A percentile compares a stretch with the other conserved stretches of the same genome.
Evolutionary conservation across 2,113 vertebrate genomes (phyloP).

Genomic region (Cololabis saira): DNA sequence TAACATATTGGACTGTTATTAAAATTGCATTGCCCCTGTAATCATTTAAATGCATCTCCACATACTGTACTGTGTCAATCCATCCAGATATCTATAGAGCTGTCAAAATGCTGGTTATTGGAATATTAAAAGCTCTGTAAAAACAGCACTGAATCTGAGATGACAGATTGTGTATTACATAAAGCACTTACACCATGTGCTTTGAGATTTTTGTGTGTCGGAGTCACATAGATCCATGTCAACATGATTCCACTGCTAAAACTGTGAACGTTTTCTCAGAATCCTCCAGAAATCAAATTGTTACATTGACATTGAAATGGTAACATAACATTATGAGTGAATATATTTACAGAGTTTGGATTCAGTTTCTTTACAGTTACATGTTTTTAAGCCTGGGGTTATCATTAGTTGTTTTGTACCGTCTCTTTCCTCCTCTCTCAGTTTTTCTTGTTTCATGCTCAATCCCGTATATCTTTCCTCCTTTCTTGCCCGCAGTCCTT

Average conservation of each 20-base stretch:
- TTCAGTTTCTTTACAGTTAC: not conserved
- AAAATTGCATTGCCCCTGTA: slow-evolving; percentile 8
- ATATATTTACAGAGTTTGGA: not conserved
- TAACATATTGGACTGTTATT: slow-evolving; percentile 15
- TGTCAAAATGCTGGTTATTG: not conserved
- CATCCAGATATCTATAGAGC: not conserved
- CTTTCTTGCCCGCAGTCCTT: slow-evolving; percentile 13
- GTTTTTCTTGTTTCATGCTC: slow-evolving; percentile 17
- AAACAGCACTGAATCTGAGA: not conserved
- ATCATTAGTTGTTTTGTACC: not conserved
- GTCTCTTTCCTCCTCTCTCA: not conserved
- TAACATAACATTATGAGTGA: no score
- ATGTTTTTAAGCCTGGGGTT: not conserved
- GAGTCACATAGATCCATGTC: no score
- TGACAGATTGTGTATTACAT: slow-evolving; percentile 7
- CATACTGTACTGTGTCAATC: not conserved
- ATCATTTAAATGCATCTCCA: slow-evolving; percentile 4
- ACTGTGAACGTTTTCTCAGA: not conserved
- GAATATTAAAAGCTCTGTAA: not conserved
- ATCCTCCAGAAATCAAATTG: not conserved
- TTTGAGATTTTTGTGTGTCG: not conserved
- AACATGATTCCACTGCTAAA: not conserved
- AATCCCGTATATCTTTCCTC: not conserved
- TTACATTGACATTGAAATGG: not conserved
- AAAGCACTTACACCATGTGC: not conserved